Percentiles rank a stretch among this genome's conserved stretches.
Conservation (phyloP, 2,797 vertebrate species). For the Pangasius sanitwongsei region DNA sequence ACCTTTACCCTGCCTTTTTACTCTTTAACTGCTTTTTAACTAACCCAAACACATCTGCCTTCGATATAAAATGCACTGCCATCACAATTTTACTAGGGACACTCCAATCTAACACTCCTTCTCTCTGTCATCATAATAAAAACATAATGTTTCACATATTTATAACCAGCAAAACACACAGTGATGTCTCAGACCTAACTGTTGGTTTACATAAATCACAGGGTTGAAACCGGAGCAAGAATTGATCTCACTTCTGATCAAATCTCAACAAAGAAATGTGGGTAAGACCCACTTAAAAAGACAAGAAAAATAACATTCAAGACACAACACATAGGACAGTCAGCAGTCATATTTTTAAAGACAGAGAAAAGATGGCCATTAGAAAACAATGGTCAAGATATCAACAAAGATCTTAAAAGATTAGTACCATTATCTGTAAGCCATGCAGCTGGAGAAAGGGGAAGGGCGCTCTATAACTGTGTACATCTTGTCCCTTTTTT, state of each 20-base stretch:
- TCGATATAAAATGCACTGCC: not conserved
- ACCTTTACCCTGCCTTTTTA: not conserved
- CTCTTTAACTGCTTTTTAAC: not conserved
- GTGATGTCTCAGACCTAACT: conserved; percentile 18
- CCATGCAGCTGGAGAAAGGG: conserved; percentile 67
- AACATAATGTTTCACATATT: not conserved
- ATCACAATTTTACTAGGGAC: not conserved
- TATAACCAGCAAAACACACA: conserved; percentile 48
- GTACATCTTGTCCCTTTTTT: not conserved
- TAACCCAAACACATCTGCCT: not conserved
- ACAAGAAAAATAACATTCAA: conserved; percentile 26
- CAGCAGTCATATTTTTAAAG: conserved; percentile 36
- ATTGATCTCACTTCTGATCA: conserved; percentile 64
- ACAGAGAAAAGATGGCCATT: conserved; percentile 58
- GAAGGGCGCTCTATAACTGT: conserved; percentile 29
- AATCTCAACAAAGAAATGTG: conserved; percentile 57
- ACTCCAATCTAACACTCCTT: not conserved
- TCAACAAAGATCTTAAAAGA: conserved; percentile 63
- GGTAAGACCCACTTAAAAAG: conserved; percentile 57
- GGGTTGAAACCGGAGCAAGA: conserved; percentile 35
- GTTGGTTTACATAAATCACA: conserved; percentile 53
- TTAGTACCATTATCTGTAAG: conserved; percentile 61
- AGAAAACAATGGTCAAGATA: conserved; percentile 59
- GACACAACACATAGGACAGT: conserved; percentile 58
- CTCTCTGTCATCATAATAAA: not conserved